These are phyloP conservation scores for Teleopsis dalmanni DNA, from an alignment of 1,140 invertebrate species.

Conservation along the genomic window DNA sequence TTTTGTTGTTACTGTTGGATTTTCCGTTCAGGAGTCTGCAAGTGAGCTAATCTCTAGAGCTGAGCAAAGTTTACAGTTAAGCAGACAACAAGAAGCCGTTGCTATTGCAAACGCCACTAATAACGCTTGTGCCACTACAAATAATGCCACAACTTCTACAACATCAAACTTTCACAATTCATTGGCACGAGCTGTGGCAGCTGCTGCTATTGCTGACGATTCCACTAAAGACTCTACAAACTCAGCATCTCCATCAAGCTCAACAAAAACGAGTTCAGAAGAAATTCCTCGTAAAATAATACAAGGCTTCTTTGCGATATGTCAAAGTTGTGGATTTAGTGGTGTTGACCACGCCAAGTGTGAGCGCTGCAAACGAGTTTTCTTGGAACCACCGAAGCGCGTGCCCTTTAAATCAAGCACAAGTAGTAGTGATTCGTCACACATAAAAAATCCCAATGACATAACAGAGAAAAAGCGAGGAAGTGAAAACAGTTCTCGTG, in stretches of 20 bases:
- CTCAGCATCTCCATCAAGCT: background rate
- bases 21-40: slow-evolving; percentile 34
- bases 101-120: slow-evolving; percentile 19
- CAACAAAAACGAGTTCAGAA: background rate
- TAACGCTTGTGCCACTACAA: slow-evolving; percentile 32
- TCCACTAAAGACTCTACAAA: background rate
- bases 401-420: slow-evolving; percentile 43
- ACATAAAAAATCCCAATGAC: background rate
- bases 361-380: slow-evolving; percentile 54
- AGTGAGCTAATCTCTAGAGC: slow-evolving; percentile 39
- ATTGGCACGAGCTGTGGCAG: background rate
- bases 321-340: slow-evolving; percentile 62
- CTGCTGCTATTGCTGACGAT: background rate
- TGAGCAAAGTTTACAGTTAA: slow-evolving; percentile 40
- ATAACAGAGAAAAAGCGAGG: slow-evolving; percentile 4
- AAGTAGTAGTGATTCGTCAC: background rate
- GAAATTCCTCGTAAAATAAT: slow-evolving; percentile 50
- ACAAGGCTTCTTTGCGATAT: slow-evolving; percentile 62
- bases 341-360: slow-evolving; percentile 65
- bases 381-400: slow-evolving; percentile 52
- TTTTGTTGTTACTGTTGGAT: slow-evolving; percentile 64
- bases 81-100: slow-evolving; percentile 25
- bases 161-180: background rate
- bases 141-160: background rate
- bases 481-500: background rate